phyloP scores from a whole-genome alignment of 2,797 vertebrate genomes.

The Neosilurus mollespiculum region DNA sequence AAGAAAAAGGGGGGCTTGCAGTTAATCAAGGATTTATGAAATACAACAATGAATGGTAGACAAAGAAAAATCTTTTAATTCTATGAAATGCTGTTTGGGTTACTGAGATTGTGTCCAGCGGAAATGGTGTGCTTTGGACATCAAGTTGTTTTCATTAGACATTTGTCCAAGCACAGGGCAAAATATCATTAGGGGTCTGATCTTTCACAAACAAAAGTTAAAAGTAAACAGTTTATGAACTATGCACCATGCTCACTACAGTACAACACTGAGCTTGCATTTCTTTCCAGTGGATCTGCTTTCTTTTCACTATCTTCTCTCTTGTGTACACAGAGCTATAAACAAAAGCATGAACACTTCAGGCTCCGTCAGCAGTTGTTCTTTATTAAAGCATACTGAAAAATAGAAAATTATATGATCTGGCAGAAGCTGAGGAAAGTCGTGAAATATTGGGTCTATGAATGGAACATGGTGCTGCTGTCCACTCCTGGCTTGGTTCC shows the following conservation, averaged over 20 bases:
- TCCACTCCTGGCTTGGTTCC: slow-evolving; percentile 59
- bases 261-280: slow-evolving; percentile 9
- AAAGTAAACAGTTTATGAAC: slow-evolving; percentile 45
- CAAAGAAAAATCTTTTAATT: slow-evolving; percentile 36
- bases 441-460: slow-evolving; percentile 75
- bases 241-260: slow-evolving; percentile 19
- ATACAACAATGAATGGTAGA: slow-evolving; percentile 33
- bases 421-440: slow-evolving; percentile 68
- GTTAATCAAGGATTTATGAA: slow-evolving; percentile 36
- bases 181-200: slow-evolving; percentile 37
- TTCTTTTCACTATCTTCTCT: slow-evolving; percentile 21
- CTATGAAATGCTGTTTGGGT: slow-evolving; percentile 20
- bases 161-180: slow-evolving; percentile 37
- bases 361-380: slow-evolving; percentile 58
- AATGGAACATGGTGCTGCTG: slow-evolving; percentile 74
- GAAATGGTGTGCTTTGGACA: slow-evolving; percentile 39
- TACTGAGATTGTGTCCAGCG: slow-evolving; percentile 27
- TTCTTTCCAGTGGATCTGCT: not conserved
- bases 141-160: slow-evolving; percentile 45
- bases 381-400: slow-evolving; percentile 68
- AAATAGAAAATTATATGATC: slow-evolving; percentile 74
- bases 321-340: slow-evolving; percentile 19
- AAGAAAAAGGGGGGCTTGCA: not conserved
- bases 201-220: slow-evolving; percentile 36
- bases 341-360: not conserved